Evolutionary conservation across 2,797 vertebrate genomes (phyloP).

Genomic region (Australoheros facetus): DNA sequence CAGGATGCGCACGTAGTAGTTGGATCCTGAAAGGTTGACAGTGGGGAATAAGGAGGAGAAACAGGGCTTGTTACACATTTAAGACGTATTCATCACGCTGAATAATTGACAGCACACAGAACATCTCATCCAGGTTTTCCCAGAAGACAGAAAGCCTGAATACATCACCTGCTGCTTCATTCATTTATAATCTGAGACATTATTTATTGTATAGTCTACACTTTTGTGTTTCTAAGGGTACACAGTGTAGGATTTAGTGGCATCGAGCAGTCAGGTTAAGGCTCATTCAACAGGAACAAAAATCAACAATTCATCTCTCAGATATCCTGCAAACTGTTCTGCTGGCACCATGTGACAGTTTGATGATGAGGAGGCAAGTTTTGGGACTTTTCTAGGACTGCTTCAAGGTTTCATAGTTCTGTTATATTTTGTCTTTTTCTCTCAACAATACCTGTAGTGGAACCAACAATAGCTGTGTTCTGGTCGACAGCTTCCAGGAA

Average conservation of each 20-base stretch:
- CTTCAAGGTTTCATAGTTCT: not conserved
- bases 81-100: slow-evolving; percentile 20
- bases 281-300: not conserved
- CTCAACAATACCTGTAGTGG: slow-evolving; percentile 86
- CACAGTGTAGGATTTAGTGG: too few relatives aligned
- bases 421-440: not conserved
- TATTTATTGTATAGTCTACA: slow-evolving; percentile 1
- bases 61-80: slow-evolving; percentile 38
- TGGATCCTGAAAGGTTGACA: slow-evolving; percentile 83
- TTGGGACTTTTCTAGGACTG: not conserved
- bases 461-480: slow-evolving; percentile 95
- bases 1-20: slow-evolving; percentile 95
- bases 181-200: slow-evolving; percentile 20
- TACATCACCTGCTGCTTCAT: slow-evolving; percentile 19
- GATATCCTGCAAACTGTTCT: not conserved
- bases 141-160: slow-evolving; percentile 16
- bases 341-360: not conserved
- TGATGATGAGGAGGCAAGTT: not conserved
- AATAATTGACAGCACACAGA: slow-evolving; percentile 38
- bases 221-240: not conserved
- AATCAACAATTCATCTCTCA: not conserved
- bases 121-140: slow-evolving; percentile 5
- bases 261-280: not conserved
- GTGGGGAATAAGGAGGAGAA: not conserved
- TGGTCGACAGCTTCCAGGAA: slow-evolving; percentile 96